Base-by-base conservation (phyloP, 2,888 invertebrate species). In the Anagyrus pseudococci region DNA sequence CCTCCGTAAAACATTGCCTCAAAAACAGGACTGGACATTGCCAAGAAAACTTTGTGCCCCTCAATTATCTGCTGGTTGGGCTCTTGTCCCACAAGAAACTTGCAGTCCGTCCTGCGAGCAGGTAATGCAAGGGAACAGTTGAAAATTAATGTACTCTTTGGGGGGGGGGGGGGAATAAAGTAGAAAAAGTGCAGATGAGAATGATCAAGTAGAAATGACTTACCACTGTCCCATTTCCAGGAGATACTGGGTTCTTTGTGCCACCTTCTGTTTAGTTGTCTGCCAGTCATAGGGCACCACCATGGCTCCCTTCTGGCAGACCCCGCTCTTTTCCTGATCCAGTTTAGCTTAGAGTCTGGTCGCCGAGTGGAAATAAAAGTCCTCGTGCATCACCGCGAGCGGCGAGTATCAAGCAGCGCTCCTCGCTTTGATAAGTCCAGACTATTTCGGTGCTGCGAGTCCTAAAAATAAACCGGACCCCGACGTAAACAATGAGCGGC, bases 1-100 rank as follows among this genome's bases (percentile, higher is more conserved):
- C 90, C 90, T 0, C 93, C 93, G 74, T 85, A 93, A 75, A 94
- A 93, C 93, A 94, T 94, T 0, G 92, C 90, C 75, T 93, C 93
- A 75, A 94, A 94, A 0, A 94, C 93, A 0, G 93, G 93, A 67
- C 93, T 93, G 0, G 92, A 89, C 92, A 93, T 93, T 0, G 93
- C 93, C 58, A 94, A 81, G 64, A 93, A 86, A 33, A 94, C 80
- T 78, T 92, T 93, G 78, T 94, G 93, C 0, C 90, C 91, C 66
- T 88, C 85, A 26, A 93, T 82, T 1, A 88, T 83, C 71, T 90
- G 87, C 75, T 91, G 91, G 74, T 90, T 88, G 0, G 91, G 89
- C 73, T 91, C 89, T 8, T 88, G 86, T 0, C 93, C 93, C 46
- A 93, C 92, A 66, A 93, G 83, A 75, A 94, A 94, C 17, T 88